Conservation (phyloP, 2,797 vertebrate genomes). For the Bradypodion ventrale region DNA sequence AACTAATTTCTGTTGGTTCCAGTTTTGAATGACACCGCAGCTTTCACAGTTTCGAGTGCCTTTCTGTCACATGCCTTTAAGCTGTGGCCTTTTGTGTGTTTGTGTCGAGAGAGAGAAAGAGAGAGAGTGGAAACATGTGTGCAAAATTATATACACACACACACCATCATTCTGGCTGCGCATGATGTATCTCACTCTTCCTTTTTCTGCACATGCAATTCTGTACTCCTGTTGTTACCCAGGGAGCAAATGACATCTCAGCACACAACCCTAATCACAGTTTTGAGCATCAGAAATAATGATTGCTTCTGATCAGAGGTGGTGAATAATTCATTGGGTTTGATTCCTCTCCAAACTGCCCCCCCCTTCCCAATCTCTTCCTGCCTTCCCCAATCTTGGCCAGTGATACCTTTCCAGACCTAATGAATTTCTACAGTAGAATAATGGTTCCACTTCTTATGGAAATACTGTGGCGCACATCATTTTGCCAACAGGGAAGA, state of each 20-base stretch:
- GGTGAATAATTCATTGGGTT: slow-evolving; percentile 81
- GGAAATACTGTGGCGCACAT: slow-evolving; percentile 80
- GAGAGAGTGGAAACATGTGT: slow-evolving; percentile 42
- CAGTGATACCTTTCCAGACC: slow-evolving; percentile 81
- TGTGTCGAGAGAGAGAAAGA: background rate
- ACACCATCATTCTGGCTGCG: slow-evolving; percentile 23
- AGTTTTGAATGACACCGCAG: background rate
- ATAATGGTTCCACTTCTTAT: slow-evolving; percentile 82
- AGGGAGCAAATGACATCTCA: slow-evolving; percentile 77
- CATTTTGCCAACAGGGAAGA: slow-evolving; percentile 76
- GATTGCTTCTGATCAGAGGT: slow-evolving; percentile 79
- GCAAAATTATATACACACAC: slow-evolving; percentile 67
- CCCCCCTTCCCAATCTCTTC: background rate
- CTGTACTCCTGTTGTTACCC: slow-evolving; percentile 64
- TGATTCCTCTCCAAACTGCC: slow-evolving; percentile 76
- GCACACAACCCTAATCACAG: slow-evolving; percentile 79
- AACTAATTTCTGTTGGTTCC: background rate
- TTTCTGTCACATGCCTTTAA: background rate
- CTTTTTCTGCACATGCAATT: slow-evolving; percentile 37
- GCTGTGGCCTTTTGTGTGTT: background rate
- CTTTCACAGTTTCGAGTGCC: accelerated
- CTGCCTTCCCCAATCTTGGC: slow-evolving; percentile 62
- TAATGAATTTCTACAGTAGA: slow-evolving; percentile 82
- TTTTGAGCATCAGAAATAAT: slow-evolving; percentile 80
- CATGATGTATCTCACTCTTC: slow-evolving; percentile 44